Conservation (phyloP, 2,888 invertebrate genomes). For the Zygogramma bicolorata region DNA sequence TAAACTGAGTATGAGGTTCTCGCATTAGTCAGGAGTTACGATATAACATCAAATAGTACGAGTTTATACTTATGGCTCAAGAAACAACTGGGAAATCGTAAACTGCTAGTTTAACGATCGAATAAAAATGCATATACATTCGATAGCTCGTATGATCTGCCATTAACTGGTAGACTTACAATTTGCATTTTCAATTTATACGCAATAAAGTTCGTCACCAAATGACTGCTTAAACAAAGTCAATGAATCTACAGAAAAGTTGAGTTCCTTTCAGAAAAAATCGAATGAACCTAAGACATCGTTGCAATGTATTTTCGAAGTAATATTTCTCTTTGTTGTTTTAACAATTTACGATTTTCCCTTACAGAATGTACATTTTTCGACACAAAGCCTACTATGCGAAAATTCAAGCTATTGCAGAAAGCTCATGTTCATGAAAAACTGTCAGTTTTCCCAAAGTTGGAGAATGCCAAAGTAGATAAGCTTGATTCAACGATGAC, state of each 20-base stretch:
- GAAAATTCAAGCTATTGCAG: slow-evolving; percentile 12
- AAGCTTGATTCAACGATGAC: no score
- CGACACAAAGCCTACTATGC: slow-evolving; percentile 8
- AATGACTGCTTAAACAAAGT: no score
- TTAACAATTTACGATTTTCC: background rate
- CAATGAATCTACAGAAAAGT: no score
- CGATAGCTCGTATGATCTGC: background rate
- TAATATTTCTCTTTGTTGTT: no score
- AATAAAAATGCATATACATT: background rate
- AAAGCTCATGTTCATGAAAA: no score
- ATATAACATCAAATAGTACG: background rate
- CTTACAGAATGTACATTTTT: background rate
- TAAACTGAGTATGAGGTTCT: background rate
- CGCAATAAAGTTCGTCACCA: background rate
- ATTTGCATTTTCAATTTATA: background rate
- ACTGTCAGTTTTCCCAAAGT: no score
- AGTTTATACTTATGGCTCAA: background rate
- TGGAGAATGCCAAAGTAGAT: no score
- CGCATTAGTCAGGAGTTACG: background rate
- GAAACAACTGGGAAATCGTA: background rate
- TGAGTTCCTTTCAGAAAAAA: no score
- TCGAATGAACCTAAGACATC: no score
- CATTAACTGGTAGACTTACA: background rate
- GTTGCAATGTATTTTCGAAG: no score
- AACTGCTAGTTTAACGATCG: background rate